phyloP scores from a whole-genome alignment of 2,797 vertebrate species.

The Pangasius djambal region DNA sequence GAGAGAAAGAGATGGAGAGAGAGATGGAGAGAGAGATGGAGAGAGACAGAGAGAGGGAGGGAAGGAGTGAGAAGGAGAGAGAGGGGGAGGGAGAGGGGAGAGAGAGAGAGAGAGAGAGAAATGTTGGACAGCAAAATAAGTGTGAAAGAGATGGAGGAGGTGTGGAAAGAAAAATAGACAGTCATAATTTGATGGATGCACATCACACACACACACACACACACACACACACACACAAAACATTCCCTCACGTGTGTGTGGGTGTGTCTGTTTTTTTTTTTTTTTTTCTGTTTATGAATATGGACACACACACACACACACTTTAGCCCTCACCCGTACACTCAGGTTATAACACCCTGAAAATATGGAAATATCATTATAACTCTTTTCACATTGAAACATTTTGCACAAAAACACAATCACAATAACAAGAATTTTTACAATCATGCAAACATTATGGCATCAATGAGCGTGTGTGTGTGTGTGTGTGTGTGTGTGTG shows the following conservation, averaged over 20 bases:
- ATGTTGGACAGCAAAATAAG: too few species aligned
- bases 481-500: conserved; percentile 17
- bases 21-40: neutral
- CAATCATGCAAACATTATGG: conserved; percentile 8
- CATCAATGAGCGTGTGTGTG: neutral
- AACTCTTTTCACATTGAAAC: conserved; percentile 37
- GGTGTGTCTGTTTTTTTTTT: too few species aligned
- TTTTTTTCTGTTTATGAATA: too few species aligned
- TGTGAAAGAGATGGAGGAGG: neutral
- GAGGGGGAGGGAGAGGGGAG: too few species aligned
- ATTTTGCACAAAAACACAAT: conserved; percentile 24
- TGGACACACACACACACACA: conserved; percentile 8
- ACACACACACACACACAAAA: neutral
- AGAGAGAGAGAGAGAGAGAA: too few species aligned
- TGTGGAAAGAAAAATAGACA: neutral
- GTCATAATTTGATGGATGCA: neutral
- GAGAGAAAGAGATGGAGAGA: neutral
- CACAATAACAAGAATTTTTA: conserved; percentile 37
- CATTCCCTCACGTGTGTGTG: too few species aligned
- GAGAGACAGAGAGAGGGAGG: too few species aligned
- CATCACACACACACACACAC: neutral
- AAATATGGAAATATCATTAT: conserved; percentile 35
- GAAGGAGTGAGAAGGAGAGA: too few species aligned
- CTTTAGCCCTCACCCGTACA: conserved; percentile 9
- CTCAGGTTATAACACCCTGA: conserved; percentile 23